phyloP scores from a whole-genome alignment of 2,113 vertebrate species.

The Crotalus tigris region DNA sequence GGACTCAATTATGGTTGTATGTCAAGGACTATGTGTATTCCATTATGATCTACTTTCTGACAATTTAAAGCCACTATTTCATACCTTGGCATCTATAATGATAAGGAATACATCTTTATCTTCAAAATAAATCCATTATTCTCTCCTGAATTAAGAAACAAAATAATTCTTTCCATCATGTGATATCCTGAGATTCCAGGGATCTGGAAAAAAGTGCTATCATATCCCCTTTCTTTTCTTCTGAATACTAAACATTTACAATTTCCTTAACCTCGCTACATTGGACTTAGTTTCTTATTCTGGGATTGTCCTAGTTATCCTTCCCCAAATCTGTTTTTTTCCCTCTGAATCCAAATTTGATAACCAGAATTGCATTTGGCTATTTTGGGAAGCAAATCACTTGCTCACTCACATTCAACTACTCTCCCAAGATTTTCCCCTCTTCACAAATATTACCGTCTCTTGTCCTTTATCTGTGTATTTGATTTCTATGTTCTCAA shows the following conservation, averaged over 20 bases:
- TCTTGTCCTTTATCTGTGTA: neutral
- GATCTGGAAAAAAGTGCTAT: neutral
- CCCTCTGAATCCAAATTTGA: neutral
- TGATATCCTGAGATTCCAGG: neutral
- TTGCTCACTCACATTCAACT: neutral
- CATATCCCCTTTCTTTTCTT: neutral
- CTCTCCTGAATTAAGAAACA: neutral
- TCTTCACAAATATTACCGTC: neutral
- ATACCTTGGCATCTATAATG: neutral
- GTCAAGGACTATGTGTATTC: neutral
- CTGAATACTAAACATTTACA: neutral
- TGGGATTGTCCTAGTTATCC: neutral
- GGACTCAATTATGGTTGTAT: no score
- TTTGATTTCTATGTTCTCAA: neutral
- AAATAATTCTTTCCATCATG: neutral
- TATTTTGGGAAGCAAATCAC: neutral
- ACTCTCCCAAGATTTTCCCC: neutral
- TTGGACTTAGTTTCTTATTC: neutral
- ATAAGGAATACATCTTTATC: neutral
- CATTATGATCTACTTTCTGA: neutral
- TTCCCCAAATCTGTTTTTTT: neutral
- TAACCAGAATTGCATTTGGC: neutral
- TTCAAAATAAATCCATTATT: neutral
- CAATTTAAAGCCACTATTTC: neutral
- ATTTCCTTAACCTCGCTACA: neutral